Evolutionary conservation across 2,888 invertebrate species (phyloP), one percentile per base, ranked within the genome.

Genomic region (Sepioteuthis lessoniana): DNA sequence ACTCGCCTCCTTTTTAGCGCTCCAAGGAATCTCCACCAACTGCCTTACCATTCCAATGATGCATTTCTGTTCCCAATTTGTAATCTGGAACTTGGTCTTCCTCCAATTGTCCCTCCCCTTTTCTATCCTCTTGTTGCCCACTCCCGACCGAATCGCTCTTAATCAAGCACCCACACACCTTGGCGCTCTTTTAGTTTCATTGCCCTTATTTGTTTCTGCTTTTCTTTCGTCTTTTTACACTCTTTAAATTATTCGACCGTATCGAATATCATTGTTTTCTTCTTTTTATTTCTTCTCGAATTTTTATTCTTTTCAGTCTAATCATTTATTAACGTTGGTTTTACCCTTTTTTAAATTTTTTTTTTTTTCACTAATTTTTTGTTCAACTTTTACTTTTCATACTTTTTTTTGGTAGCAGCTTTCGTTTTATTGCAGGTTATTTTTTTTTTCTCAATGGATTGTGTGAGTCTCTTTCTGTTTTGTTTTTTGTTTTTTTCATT

Each of bases 51-150:
- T 76, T 76, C 76, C 76, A 76, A n/a, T 16, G 16, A 76, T 76
- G 76, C 76, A 35, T 76, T 76, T 76, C 76, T 76, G 76, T n/a
- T 76, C 76, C n/a, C 76, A 76, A 76, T 76, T 76, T 76, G 76
- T 35, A n/a, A 35, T 76, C 76, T n/a, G n/a, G 16, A n/a, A 76
- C 76, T 76, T 35, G 76, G n/a, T 76, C 76, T 76, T 76, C n/a
- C 10, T 76, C 76, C n/a, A 76, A 76, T 76, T 35, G n/a, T 3
- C n/a, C n/a, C n/a, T 16, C 76, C n/a, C n/a, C 21, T 5, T 13
- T n/a, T 0, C n/a, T 28, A 16, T 19, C 13, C 4, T 76, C 76
- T 76, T 76, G n/a, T n/a, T 35, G 76, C 16, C 76, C n/a, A 76
- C 25, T 25, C 55, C 55, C 5, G 21, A 55, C 55, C 21, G 21